Percentiles rank a stretch among this genome's conserved stretches.
Conservation (phyloP, 2,797 vertebrate genomes). For the Cossypha dichroa region DNA sequence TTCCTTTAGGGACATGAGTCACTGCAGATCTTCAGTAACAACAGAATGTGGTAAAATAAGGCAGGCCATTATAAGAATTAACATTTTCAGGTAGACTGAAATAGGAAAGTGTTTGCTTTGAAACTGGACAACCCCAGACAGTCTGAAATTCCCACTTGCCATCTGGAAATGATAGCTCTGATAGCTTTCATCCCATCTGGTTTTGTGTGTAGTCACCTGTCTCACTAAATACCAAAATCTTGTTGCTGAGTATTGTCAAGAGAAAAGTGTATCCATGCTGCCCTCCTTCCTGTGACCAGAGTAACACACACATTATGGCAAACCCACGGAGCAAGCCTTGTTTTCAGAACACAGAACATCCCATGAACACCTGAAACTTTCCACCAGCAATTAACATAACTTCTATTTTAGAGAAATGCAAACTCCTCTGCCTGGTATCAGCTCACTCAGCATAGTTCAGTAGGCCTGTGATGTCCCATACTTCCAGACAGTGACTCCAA, state of each 20-base stretch:
- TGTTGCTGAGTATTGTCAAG: neutral
- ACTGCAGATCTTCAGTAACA: neutral
- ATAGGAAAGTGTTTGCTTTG: neutral
- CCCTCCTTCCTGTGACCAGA: neutral
- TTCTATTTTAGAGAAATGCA: neutral
- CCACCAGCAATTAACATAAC: neutral
- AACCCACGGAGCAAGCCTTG: neutral
- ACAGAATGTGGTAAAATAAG: neutral
- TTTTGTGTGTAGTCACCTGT: neutral
- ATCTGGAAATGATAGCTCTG: neutral
- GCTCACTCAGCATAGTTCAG: neutral
- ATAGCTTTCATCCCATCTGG: neutral
- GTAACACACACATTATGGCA: neutral
- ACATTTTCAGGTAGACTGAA: neutral
- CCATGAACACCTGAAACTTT: neutral
- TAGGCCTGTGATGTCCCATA: constrained; percentile 43
- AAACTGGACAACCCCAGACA: neutral
- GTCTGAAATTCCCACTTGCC: neutral
- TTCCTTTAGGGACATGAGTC: neutral
- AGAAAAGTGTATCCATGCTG: neutral
- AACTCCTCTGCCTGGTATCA: neutral
- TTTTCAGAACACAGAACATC: neutral
- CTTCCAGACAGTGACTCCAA: constrained; percentile 91
- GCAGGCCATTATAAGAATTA: neutral
- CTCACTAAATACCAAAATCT: neutral